Evolutionary conservation across 1,140 invertebrate species (phyloP).

Genomic region (Gerris buenoi): DNA sequence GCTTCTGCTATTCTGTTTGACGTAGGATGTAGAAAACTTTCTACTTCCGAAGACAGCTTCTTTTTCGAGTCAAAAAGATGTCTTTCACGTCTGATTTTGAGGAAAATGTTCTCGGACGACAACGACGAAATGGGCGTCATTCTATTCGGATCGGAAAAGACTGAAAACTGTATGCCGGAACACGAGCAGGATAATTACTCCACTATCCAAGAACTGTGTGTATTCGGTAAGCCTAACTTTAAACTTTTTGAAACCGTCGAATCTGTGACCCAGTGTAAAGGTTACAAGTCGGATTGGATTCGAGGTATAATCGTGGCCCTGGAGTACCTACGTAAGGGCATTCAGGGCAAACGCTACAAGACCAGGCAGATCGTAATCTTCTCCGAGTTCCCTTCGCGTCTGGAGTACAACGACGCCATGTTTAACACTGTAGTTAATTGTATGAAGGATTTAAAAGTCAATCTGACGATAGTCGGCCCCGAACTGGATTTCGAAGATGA

Average conservation of each 20-base stretch:
- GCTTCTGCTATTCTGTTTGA: neutral
- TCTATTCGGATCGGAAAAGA: neutral
- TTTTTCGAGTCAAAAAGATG: neutral
- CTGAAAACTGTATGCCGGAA: neutral
- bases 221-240: neutral
- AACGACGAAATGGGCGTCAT: neutral
- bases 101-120: neutral
- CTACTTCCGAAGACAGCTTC: neutral
- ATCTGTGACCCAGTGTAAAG: neutral
- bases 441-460: constrained; percentile 4
- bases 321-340: constrained; percentile 10
- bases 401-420: neutral
- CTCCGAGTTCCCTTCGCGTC: constrained; percentile 5
- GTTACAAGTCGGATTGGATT: constrained; percentile 7
- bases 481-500: constrained; percentile 1
- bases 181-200: neutral
- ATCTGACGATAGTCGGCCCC: constrained; percentile 6
- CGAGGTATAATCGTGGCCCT: constrained; percentile 9
- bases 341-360: constrained; percentile 9
- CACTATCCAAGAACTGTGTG: neutral
- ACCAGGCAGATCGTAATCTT: constrained; percentile 10
- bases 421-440: constrained; percentile 5
- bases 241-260: neutral
- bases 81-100: neutral
- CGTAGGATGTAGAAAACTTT: neutral